Evolutionary conservation across 2,888 invertebrate genomes (phyloP).

Genomic region (Selenia dentaria): DNA sequence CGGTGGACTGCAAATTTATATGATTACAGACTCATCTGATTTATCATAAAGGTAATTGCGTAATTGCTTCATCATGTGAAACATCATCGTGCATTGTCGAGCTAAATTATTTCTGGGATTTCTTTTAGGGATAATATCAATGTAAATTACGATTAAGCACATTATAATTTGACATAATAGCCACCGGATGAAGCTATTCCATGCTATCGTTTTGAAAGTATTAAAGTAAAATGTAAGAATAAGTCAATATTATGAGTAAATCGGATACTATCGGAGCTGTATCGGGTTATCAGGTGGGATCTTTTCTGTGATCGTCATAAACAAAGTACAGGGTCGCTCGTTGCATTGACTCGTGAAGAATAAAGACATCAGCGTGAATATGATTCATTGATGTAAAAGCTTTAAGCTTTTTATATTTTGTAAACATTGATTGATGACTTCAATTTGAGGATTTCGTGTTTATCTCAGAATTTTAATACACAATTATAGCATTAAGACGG

Average conservation of each 20-base stretch:
- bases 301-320: slow-evolving; percentile 13
- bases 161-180: slow-evolving; percentile 34
- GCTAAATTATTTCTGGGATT: slow-evolving; percentile 16
- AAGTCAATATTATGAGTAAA: slow-evolving; percentile 26
- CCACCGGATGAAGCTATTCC: slow-evolving; percentile 19
- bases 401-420: slow-evolving; percentile 18
- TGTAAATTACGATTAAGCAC: slow-evolving; percentile 28
- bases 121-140: slow-evolving; percentile 11
- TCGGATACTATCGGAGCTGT: slow-evolving; percentile 34
- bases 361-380: slow-evolving; percentile 25
- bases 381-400: slow-evolving; percentile 19
- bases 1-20: slow-evolving; percentile 8
- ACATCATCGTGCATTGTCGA: slow-evolving; percentile 13
- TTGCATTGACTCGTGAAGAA: slow-evolving; percentile 17
- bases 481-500: slow-evolving; percentile 14
- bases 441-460: slow-evolving; percentile 21
- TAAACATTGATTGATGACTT: slow-evolving; percentile 25
- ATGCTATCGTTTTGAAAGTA: slow-evolving; percentile 5
- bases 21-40: slow-evolving; percentile 15
- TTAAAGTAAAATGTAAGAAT: neutral
- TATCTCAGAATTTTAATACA: slow-evolving; percentile 19
- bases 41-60: slow-evolving; percentile 14
- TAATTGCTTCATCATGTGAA: slow-evolving; percentile 22
- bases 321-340: slow-evolving; percentile 18
- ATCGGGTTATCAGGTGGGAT: slow-evolving; percentile 20